Base-by-base conservation (phyloP, 92 coral and sea anemone genomes). In the Scolanthus callimorphus region DNA sequence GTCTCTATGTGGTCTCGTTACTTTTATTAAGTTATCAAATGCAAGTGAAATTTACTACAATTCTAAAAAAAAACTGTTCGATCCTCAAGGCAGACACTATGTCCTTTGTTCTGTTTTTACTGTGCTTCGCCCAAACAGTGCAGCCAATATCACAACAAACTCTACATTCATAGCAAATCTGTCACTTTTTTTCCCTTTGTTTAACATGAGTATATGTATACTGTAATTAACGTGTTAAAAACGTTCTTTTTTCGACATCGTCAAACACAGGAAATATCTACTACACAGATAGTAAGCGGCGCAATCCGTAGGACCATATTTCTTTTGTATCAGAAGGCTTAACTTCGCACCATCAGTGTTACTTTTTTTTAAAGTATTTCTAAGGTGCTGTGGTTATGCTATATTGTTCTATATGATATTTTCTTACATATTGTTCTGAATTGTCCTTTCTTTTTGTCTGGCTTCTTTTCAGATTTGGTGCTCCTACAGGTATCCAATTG, bases 131-230 rank as follows among this genome's bases (percentile, higher is more conserved):
- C 15, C 17, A 15, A 56, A 56, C 11, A 23, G 45, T 15, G 3
- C 46, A 38, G 20, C 43, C 62, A 56, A 38, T 27, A 27, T 27
- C 30, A 56, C 25, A 13, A 56, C 45, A 25, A 29, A 56, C 3
- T 17, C 22, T 1, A 29, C 20, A 23, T 56, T 23, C 19, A 29
- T 56, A 3, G 20, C 11, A 23, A 56, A 27, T 29, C 37, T 56
- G 22, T 25, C 43, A 12, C 13, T 25, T 29, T 29, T 25, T 3
- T 56, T 53, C 25, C 43, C 62, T 56, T 56, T 56, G 62, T 56
- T 24, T 3, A 24, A 53, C 11, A 27, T 12, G 43, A 4, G 2
- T 24, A 56, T 56, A 56, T 56, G 43, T 56, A 56, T 56, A 27
- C 23, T 56, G 24, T 29, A 27, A 17, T 27, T 56, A 24, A 4